Evolutionary conservation across 2,888 invertebrate species (phyloP), one percentile per base, ranked within the genome.

Genomic region (Geotrupes spiniger): DNA sequence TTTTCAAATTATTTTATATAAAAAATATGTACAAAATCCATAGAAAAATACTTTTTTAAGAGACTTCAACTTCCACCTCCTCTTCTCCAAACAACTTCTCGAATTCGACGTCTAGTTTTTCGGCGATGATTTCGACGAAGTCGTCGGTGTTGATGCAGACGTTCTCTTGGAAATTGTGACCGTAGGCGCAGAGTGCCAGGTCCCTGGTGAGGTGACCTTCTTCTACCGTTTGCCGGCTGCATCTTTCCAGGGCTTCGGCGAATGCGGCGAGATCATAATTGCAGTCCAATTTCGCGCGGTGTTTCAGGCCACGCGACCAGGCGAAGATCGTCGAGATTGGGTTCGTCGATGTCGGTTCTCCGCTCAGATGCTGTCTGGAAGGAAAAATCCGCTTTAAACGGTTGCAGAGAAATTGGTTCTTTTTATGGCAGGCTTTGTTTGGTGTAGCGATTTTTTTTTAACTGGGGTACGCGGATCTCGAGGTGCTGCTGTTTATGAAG

Each of bases 281-380:
- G 55, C 76, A 74, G 66, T 92, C 92, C 27, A 92, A 73, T 66
- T 84, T 83, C 33, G 88, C 90, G 54, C 92, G 79, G 68, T 92
- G 92, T 38, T 81, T 76, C 33, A 92, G 76, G 1, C 90, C 90
- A 39, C 89, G 74, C 0, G 89, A 89, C 91, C 91, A 92, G 12
- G 91, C 92, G 73, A 85, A 92, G 64, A 92, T 90, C 36, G 89
- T 89, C n/a, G 92, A 92, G 49, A 92, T 84, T n/a, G 92, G 90
- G 74, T 92, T 92, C 45, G 91, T 92, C 56, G 89, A 89, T 1
- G 90, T 91, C 33, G 83, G 80, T 66, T 85, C 79, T 49, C 90
- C 90, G 74, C 87, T 84, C 71, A 89, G 87, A 71, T 89, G 86
- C 78, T 84, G 80, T 64, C 89, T 81, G 69, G 73, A 80, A 67